A percentile compares a stretch with the other conserved stretches of the same genome.
Evolutionary conservation across 2,888 invertebrate species (phyloP).

Genomic region (Celastrina argiolus): DNA sequence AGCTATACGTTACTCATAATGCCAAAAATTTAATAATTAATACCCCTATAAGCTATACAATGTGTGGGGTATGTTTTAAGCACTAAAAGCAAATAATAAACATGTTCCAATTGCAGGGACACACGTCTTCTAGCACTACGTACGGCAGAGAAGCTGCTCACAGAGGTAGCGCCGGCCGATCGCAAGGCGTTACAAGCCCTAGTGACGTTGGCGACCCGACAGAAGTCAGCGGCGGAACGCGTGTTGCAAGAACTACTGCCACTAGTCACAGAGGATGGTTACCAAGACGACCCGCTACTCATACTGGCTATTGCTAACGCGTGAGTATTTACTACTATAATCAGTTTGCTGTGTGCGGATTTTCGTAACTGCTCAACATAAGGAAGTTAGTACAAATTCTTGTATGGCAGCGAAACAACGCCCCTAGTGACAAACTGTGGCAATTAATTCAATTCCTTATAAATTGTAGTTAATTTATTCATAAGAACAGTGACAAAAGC

Average conservation of each 20-base stretch:
- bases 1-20: no score
- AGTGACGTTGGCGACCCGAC: constrained; percentile 88
- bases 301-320: constrained; percentile 90
- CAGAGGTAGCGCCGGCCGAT: constrained; percentile 84
- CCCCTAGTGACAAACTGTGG: no score
- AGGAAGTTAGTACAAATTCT: no score
- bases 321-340: constrained; percentile 42
- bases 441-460: no score
- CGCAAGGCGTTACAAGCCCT: constrained; percentile 88
- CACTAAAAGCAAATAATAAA: not conserved
- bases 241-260: constrained; percentile 86
- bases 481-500: no score
- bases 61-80: no score
- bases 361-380: no score
- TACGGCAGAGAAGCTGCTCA: constrained; percentile 83
- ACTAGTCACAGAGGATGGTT: constrained; percentile 83
- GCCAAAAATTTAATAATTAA: no score
- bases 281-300: constrained; percentile 89
- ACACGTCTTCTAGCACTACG: constrained; percentile 89
- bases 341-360: no score
- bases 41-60: no score
- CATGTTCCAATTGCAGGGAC: constrained; percentile 66
- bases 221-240: constrained; percentile 89
- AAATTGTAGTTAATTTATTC: no score
- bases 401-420: no score